phyloP scores from a whole-genome alignment of 2,888 invertebrate species.

The Prosapia bicincta region DNA sequence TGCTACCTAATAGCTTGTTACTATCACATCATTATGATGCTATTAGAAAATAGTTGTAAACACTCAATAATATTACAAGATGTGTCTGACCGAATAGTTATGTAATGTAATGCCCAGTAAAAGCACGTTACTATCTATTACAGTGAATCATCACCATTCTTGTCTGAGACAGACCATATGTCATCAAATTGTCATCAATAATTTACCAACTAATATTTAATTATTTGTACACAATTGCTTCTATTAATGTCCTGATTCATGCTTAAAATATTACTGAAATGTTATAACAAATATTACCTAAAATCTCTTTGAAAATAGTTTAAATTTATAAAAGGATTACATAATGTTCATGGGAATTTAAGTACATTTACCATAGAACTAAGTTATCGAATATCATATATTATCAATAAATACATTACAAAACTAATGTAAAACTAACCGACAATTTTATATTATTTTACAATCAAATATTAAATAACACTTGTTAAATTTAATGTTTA shows the following conservation, averaged over 20 bases:
- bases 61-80: not conserved
- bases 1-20: too few species aligned
- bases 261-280: not conserved
- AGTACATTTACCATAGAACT: too few species aligned
- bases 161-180: not conserved
- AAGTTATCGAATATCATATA: too few species aligned
- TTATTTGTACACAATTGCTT: not conserved
- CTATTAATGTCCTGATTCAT: not conserved
- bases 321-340: too few species aligned
- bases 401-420: too few species aligned
- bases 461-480: too few species aligned
- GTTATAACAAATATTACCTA: not conserved
- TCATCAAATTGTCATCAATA: not conserved
- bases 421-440: too few species aligned
- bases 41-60: not conserved
- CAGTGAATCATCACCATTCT: not conserved
- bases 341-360: too few species aligned
- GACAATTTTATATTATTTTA: too few species aligned
- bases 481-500: too few species aligned
- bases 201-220: not conserved
- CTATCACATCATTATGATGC: too few species aligned
- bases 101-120: not conserved
- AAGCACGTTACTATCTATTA: not conserved
- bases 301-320: too few species aligned
- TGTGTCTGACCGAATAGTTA: not conserved